Conservation (phyloP, 2,888 invertebrate genomes). For the Ornithoptera priamus region DNA sequence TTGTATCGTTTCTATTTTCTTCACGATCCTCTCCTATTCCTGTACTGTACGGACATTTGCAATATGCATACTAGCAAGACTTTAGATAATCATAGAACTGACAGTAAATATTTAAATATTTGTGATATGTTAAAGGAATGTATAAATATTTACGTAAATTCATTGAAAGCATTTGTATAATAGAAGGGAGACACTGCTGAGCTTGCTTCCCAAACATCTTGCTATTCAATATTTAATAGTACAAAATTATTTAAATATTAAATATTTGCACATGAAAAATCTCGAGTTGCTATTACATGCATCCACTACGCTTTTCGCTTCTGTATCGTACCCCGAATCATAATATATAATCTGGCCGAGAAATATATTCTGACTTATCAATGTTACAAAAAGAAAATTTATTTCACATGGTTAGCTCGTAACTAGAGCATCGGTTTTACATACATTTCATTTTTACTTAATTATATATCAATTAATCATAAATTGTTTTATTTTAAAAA, state of each 20-base stretch:
- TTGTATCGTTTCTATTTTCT: not conserved
- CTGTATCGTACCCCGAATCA: conserved; percentile 3
- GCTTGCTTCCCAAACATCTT: conserved; percentile 20
- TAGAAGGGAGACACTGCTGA: not conserved
- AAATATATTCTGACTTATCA: not conserved
- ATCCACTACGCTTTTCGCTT: conserved; percentile 23
- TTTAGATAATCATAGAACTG: not conserved
- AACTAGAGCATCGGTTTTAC: no score
- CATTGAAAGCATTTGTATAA: not conserved
- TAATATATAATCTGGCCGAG: not conserved
- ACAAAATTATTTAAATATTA: not conserved
- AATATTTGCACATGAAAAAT: conserved; percentile 13
- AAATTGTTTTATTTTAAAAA: no score
- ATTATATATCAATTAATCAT: no score
- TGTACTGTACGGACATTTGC: not conserved
- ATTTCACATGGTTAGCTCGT: no score
- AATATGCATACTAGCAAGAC: not conserved
- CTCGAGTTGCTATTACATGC: conserved; percentile 8
- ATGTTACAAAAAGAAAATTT: not conserved
- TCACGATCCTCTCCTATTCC: not conserved
- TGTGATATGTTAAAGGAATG: not conserved
- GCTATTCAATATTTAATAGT: not conserved
- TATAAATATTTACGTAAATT: not conserved
- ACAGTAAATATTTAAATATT: not conserved
- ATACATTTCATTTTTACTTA: no score